A percentile compares a stretch with the other conserved stretches of the same genome.
These are phyloP conservation scores for Drosophila pachea DNA, from an alignment of 1,140 invertebrate species.

Conservation along the genomic window DNA sequence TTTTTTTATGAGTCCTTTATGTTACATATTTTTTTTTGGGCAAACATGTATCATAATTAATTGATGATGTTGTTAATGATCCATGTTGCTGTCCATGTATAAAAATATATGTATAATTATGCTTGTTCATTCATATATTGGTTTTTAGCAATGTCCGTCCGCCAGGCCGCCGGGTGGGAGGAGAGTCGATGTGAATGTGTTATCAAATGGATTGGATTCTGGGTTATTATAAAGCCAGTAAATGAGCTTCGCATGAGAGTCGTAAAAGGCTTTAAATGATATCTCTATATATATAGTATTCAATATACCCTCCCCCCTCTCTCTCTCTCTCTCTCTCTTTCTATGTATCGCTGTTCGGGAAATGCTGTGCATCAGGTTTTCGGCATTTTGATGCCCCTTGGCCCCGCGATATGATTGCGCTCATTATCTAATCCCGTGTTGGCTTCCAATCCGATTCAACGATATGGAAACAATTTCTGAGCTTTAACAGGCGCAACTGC, in stretches of 20 bases:
- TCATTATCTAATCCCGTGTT: constrained; percentile 25
- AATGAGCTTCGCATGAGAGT: too few species aligned
- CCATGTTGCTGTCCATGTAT: background rate
- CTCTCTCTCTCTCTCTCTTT: background rate
- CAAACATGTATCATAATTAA: constrained; percentile 2
- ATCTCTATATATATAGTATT: too few species aligned
- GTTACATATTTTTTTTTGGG: background rate
- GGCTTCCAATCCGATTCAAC: constrained; percentile 42
- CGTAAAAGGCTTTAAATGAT: too few species aligned
- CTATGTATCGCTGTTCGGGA: background rate
- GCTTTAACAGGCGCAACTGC: constrained; percentile 44
- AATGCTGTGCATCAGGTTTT: background rate
- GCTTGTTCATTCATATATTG: background rate
- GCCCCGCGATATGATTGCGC: constrained; percentile 3
- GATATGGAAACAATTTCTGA: constrained; percentile 66
- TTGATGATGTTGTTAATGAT: constrained; percentile 9
- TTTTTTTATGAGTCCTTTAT: background rate
- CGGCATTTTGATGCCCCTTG: background rate
- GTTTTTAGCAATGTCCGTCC: too few species aligned
- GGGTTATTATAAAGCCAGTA: too few species aligned
- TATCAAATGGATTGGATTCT: too few species aligned
- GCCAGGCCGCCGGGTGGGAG: too few species aligned
- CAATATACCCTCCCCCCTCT: background rate
- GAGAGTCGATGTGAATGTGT: background rate
- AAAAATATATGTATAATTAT: background rate